Conservation (phyloP, 1,140 invertebrate species). For the Habropoda laboriosa region DNA sequence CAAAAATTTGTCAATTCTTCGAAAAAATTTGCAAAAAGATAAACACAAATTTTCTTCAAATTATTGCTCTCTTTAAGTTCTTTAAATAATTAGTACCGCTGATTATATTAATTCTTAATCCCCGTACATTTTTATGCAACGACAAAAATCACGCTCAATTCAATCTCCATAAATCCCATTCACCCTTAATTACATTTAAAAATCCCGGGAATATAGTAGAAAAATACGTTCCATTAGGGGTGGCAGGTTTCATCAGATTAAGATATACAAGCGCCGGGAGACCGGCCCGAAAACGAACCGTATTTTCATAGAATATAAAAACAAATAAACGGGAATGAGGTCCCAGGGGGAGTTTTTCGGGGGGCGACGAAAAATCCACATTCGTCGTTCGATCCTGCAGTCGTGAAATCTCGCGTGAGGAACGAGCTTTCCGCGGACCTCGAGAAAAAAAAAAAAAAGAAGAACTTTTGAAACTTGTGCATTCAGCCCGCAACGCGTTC, state of each 20-base stretch:
- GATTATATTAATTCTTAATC: too few species aligned
- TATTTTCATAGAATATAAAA: neutral
- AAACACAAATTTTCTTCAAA: too few species aligned
- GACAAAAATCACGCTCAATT: too few species aligned
- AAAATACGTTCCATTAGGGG: neutral
- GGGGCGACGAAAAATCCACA: neutral
- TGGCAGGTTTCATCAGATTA: neutral
- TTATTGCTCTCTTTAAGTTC: too few species aligned
- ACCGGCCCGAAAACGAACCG: neutral
- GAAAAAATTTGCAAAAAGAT: too few species aligned
- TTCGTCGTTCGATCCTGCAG: neutral
- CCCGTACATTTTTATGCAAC: too few species aligned
- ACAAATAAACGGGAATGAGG: slow-evolving; percentile 2
- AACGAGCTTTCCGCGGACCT: slow-evolving; percentile 11
- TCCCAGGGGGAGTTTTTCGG: too few species aligned
- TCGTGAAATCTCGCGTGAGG: slow-evolving; percentile 22
- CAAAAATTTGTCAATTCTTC: too few species aligned
- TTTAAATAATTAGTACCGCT: too few species aligned
- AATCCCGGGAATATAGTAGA: neutral
- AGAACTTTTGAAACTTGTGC: slow-evolving; percentile 30
- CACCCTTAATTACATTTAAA: too few species aligned
- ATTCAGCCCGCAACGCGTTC: neutral
- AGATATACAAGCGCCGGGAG: neutral
- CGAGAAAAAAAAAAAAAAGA: too few species aligned
- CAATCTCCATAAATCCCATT: too few species aligned